Conservation (phyloP, 1,140 invertebrate species). For the Drosophila parvula region DNA sequence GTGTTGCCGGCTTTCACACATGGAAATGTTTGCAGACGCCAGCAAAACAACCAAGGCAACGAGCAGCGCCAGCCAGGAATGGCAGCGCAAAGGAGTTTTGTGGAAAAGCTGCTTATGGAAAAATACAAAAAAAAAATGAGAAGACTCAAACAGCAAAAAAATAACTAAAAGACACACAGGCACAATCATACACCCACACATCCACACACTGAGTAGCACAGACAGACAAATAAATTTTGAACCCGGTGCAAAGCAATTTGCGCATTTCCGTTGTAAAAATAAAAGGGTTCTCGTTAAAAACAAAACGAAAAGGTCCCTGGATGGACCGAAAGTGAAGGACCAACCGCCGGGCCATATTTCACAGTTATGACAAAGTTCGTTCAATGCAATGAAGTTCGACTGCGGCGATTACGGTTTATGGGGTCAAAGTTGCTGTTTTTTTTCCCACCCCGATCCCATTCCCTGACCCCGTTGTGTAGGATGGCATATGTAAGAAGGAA, state of each 20-base stretch:
- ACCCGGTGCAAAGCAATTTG: constrained; percentile 80
- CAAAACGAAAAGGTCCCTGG: constrained; percentile 59
- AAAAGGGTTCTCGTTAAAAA: constrained; percentile 79
- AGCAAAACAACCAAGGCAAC: constrained; percentile 68
- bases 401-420: constrained; percentile 22
- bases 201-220: constrained; percentile 5
- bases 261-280: constrained; percentile 81
- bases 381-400: constrained; percentile 64
- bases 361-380: constrained; percentile 71
- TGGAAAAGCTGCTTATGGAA: constrained; percentile 78
- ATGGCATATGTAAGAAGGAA: constrained; percentile 11
- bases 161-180: constrained; percentile 60
- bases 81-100: constrained; percentile 50
- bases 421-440: constrained; percentile 6
- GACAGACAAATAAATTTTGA: constrained; percentile 65
- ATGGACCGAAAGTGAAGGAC: constrained; percentile 47
- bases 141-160: constrained; percentile 20
- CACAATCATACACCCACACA: constrained; percentile 26
- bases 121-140: constrained; percentile 61
- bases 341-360: constrained; percentile 60
- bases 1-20: constrained; percentile 69
- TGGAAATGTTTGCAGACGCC: constrained; percentile 80
- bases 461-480: background rate
- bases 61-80: constrained; percentile 25
- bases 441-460: background rate